phyloP scores from a whole-genome alignment of 2,113 vertebrate genomes.

The Cranoglanis bouderius region DNA sequence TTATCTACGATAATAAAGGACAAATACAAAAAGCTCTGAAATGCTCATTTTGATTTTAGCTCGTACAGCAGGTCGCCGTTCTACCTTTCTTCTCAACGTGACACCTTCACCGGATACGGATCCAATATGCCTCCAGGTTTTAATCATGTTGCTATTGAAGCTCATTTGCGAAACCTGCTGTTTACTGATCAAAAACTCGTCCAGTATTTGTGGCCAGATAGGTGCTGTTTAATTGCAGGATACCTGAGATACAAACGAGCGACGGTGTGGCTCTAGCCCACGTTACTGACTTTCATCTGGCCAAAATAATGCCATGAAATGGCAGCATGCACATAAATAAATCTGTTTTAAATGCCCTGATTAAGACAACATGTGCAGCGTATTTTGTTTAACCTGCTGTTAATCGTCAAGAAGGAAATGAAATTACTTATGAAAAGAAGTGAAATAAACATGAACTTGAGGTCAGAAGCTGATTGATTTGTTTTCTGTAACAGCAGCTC shows the following conservation, averaged over 20 bases:
- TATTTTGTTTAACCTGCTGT: not conserved
- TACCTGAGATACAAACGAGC: not conserved
- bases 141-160: slow-evolving; percentile 1
- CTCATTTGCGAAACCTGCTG: slow-evolving; percentile 48
- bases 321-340: not conserved
- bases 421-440: not conserved
- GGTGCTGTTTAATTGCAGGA: not conserved
- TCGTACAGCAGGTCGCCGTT: not conserved
- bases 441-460: not conserved
- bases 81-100: not conserved
- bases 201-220: slow-evolving; percentile 30
- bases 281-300: not conserved
- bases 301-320: not conserved
- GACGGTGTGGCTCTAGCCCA: not conserved
- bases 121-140: not conserved
- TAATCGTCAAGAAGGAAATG: not conserved
- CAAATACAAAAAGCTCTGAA: not conserved
- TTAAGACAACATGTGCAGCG: no score
- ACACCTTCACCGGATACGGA: not conserved
- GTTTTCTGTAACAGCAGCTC: not conserved
- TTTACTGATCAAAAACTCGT: slow-evolving; percentile 48
- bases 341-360: not conserved
- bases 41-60: no score
- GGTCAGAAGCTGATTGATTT: not conserved
- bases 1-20: not conserved